phyloP scores from a whole-genome alignment of 2,888 invertebrate species.

The Subacronicta megacephala region DNA sequence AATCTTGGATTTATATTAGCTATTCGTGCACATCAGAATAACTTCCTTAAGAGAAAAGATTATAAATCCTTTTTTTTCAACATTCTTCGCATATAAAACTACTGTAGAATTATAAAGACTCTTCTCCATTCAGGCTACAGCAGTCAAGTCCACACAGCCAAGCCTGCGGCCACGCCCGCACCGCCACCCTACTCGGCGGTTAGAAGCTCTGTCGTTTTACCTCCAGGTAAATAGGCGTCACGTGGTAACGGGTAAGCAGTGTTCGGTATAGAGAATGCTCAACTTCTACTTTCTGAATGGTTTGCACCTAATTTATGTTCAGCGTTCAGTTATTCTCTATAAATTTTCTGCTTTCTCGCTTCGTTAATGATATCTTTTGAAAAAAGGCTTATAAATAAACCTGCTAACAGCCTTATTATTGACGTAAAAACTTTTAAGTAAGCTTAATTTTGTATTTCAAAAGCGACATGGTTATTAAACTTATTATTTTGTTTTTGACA shows the following conservation, averaged over 20 bases:
- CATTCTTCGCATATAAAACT: not conserved
- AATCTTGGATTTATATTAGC: too few relatives aligned
- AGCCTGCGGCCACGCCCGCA: slow-evolving; percentile 94
- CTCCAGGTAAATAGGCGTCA: slow-evolving; percentile 75
- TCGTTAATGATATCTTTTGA: too few relatives aligned
- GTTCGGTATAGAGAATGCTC: slow-evolving; percentile 56
- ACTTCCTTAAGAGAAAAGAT: too few relatives aligned
- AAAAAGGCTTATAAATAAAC: too few relatives aligned
- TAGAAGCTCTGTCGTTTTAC: slow-evolving; percentile 77
- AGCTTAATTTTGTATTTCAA: too few relatives aligned
- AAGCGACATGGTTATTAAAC: too few relatives aligned
- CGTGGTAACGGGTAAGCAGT: slow-evolving; percentile 52
- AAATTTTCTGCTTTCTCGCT: not conserved
- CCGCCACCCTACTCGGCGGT: slow-evolving; percentile 93
- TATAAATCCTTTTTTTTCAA: not conserved
- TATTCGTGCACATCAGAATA: too few relatives aligned
- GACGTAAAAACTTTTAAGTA: too few relatives aligned
- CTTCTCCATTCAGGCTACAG: slow-evolving; percentile 69
- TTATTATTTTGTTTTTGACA: too few relatives aligned
- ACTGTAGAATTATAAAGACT: not conserved
- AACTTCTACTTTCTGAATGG: slow-evolving; percentile 22
- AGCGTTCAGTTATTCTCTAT: not conserved
- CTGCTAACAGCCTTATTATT: too few relatives aligned
- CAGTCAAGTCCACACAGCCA: slow-evolving; percentile 90
- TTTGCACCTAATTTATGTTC: not conserved